Evolutionary conservation across 2,888 invertebrate species (phyloP).

Genomic region (Coleophora flavipennella): DNA sequence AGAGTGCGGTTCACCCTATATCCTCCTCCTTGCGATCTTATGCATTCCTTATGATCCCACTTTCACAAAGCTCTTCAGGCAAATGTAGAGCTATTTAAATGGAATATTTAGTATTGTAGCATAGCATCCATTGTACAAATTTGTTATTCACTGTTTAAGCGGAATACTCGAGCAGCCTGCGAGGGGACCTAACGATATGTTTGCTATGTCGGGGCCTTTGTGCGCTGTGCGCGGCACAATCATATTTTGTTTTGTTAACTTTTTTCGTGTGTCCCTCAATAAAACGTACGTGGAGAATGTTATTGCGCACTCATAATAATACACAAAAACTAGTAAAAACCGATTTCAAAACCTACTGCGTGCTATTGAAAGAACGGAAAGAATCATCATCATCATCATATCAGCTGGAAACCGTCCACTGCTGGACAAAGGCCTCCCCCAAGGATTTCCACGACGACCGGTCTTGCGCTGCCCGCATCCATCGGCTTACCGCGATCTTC

Average conservation of each 20-base stretch:
- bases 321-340: too few relatives aligned
- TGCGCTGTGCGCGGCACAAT: neutral
- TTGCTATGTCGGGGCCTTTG: slow-evolving; percentile 16
- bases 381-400: too few relatives aligned
- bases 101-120: slow-evolving; percentile 58
- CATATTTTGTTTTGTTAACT: slow-evolving; percentile 2
- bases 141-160: slow-evolving; percentile 56
- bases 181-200: slow-evolving; percentile 25
- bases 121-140: slow-evolving; percentile 53
- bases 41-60: slow-evolving; percentile 55
- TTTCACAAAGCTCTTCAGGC: slow-evolving; percentile 52
- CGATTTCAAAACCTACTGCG: too few relatives aligned
- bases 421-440: too few relatives aligned
- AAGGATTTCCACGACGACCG: too few relatives aligned
- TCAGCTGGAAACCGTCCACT: too few relatives aligned
- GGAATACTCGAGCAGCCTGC: slow-evolving; percentile 37
- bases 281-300: neutral
- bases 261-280: neutral
- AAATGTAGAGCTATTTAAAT: slow-evolving; percentile 61
- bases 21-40: slow-evolving; percentile 33
- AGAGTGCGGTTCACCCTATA: too few relatives aligned
- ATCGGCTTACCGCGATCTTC: too few relatives aligned
- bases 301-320: neutral
- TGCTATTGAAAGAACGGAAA: too few relatives aligned
- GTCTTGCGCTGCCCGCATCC: too few relatives aligned